These are phyloP conservation scores for Drosophila ironensis DNA, from an alignment of 1,140 invertebrate species.

Conservation along the genomic window DNA sequence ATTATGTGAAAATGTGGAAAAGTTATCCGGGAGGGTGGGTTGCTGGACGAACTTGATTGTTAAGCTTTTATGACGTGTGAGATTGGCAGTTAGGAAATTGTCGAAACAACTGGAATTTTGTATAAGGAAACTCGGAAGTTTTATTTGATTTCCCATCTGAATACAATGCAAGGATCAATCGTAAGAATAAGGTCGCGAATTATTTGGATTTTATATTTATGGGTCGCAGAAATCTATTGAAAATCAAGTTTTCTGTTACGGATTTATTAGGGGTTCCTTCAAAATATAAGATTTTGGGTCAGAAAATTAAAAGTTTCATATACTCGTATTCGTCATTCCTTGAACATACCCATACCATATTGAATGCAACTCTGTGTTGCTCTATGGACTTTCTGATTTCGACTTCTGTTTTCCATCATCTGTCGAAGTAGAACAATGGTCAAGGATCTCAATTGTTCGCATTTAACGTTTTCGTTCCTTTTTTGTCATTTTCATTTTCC, in stretches of 20 bases:
- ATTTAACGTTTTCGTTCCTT: constrained; percentile 2
- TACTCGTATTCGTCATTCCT: too few species aligned
- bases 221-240: too few species aligned
- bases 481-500: not conserved
- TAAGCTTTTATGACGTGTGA: constrained; percentile 71
- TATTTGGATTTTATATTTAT: too few species aligned
- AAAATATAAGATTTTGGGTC: too few species aligned
- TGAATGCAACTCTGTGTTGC: constrained; percentile 7
- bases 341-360: constrained; percentile 7
- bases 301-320: too few species aligned
- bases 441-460: constrained; percentile 30
- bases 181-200: too few species aligned
- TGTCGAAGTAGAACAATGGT: constrained; percentile 38
- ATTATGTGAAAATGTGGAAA: constrained; percentile 66
- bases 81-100: constrained; percentile 25
- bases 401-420: constrained; percentile 41
- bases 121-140: too few species aligned
- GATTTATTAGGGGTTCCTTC: too few species aligned
- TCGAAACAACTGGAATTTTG: not conserved
- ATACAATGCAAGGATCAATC: too few species aligned
- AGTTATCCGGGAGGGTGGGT: constrained; percentile 3
- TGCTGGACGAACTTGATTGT: constrained; percentile 13
- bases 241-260: too few species aligned
- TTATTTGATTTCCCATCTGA: not conserved
- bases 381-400: constrained; percentile 37